Evolutionary conservation across 35 echinoderm and acorn worm genomes (phyloP).

Genomic region (Nesometra sesokonis): DNA sequence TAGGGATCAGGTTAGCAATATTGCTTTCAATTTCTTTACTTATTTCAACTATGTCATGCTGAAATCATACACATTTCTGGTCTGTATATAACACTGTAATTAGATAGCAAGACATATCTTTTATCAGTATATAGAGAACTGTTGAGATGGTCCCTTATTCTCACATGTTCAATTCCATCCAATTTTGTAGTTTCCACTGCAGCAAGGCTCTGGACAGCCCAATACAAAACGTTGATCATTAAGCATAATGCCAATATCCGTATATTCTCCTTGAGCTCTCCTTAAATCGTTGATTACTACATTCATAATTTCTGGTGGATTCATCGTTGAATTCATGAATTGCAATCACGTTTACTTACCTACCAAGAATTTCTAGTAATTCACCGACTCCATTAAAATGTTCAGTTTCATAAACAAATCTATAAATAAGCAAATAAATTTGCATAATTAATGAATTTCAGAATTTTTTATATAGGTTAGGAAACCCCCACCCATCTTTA

Average conservation of each 20-base stretch:
- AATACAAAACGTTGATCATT: background rate
- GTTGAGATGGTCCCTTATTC: background rate
- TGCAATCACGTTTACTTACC: conserved; percentile 41
- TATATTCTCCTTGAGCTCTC: background rate
- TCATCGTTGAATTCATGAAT: too few relatives aligned
- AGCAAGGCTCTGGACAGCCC: background rate
- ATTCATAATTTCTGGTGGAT: too few relatives aligned
- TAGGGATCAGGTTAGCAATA: background rate
- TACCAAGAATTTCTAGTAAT: conserved; percentile 99
- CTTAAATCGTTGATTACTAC: background rate
- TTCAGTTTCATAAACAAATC: conserved; percentile 99
- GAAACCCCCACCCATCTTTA: too few relatives aligned
- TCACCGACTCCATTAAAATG: conserved; percentile 99
- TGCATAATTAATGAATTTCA: background rate
- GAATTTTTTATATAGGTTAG: too few relatives aligned
- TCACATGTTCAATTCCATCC: background rate
- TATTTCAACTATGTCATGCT: background rate
- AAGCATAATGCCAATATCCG: background rate
- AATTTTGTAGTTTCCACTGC: background rate
- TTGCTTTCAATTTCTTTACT: background rate
- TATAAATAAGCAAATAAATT: conserved; percentile 26
- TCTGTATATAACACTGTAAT: background rate
- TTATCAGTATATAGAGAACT: background rate
- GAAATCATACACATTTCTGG: background rate
- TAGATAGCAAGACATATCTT: background rate